These are phyloP conservation scores for Montipora foliosa DNA, from an alignment of 64 coral and sea anemone species.

Conservation along the genomic window DNA sequence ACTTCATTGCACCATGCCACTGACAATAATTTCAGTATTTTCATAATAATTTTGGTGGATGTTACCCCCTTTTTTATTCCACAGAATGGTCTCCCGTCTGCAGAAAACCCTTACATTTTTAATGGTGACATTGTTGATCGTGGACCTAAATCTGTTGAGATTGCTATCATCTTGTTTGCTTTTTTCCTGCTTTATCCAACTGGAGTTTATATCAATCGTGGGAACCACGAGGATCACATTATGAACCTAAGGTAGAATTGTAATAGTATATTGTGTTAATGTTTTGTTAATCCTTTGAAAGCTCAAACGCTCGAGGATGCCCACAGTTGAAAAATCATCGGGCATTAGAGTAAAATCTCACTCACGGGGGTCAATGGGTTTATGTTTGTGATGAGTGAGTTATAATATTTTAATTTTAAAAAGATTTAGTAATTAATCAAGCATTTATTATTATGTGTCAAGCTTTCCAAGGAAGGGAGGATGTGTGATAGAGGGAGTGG, in stretches of 20 bases:
- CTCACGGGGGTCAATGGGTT: too few relatives aligned
- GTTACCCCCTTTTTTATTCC: background rate
- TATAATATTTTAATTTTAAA: too few relatives aligned
- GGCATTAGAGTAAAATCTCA: too few relatives aligned
- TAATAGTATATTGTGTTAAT: background rate
- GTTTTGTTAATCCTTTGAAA: too few relatives aligned
- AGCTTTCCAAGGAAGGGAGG: too few relatives aligned
- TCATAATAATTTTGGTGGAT: background rate
- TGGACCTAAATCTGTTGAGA: conserved; percentile 86
- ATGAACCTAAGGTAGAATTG: conserved; percentile 94
- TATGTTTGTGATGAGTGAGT: too few relatives aligned
- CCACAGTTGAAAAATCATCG: too few relatives aligned
- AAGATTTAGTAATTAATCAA: too few relatives aligned
- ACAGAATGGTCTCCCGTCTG: conserved; percentile 92
- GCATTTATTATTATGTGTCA: too few relatives aligned
- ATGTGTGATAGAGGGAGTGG: too few relatives aligned
- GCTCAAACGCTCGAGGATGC: too few relatives aligned
- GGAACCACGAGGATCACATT: conserved; percentile 98
- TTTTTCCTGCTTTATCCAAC: conserved; percentile 96
- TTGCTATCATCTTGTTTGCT: conserved; percentile 82
- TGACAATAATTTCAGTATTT: background rate
- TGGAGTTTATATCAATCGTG: conserved; percentile 94
- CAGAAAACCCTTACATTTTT: conserved; percentile 97
- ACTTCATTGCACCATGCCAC: background rate
- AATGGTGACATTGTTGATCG: conserved; percentile 99